These are phyloP conservation scores for Gallinago stenura DNA, from an alignment of 2,797 vertebrate species.

Conservation along the genomic window DNA sequence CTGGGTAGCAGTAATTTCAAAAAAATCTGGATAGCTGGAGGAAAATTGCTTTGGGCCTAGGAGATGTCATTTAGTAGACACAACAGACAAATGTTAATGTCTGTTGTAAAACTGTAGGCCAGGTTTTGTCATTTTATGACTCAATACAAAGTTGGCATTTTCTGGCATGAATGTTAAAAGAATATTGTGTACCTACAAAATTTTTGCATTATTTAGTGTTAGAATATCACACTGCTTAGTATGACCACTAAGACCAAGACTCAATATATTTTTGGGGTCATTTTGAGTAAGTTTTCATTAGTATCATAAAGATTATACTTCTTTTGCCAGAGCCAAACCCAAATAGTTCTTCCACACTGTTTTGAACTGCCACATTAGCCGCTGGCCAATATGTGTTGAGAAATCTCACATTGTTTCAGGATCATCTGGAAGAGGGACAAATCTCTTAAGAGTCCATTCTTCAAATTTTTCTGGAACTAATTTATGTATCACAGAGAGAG, in stretches of 20 bases:
- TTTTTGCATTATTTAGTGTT: background rate
- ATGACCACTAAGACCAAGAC: background rate
- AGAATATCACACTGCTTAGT: background rate
- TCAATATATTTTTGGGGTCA: accelerated
- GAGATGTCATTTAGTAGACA: background rate
- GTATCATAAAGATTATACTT: background rate
- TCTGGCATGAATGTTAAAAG: background rate
- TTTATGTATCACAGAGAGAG: background rate
- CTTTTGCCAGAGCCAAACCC: background rate
- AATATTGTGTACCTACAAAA: background rate
- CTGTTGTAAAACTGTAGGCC: background rate
- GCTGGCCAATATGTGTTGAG: background rate
- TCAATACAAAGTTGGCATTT: background rate
- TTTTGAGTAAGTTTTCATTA: background rate
- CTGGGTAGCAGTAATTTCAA: background rate
- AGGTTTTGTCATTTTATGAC: background rate
- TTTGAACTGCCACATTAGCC: background rate
- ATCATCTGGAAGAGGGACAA: background rate
- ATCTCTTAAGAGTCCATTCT: background rate
- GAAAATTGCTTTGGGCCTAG: background rate
- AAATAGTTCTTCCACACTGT: background rate
- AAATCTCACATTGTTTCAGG: background rate
- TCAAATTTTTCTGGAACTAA: background rate
- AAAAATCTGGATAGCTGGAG: background rate
- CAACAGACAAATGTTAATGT: background rate